Conservation (phyloP, 1,140 invertebrate species). For the Nephila pilipes region DNA sequence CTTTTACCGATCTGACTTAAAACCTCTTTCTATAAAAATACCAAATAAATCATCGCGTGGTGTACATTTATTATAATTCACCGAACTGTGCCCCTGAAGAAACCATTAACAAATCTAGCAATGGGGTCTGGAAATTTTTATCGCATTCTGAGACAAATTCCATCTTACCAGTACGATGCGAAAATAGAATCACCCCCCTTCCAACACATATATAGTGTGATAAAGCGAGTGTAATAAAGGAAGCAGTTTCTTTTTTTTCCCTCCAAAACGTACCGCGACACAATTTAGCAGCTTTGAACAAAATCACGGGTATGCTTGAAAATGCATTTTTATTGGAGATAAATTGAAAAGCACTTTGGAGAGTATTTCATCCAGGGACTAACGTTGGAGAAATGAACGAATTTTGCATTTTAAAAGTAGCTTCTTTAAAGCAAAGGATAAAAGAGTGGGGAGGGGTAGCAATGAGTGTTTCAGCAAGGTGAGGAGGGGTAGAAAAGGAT, state of each 20-base stretch:
- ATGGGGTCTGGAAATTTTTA: constrained; percentile 2
- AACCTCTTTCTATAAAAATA: neutral
- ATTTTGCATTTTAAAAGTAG: constrained; percentile 33
- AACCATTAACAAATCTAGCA: constrained; percentile 6
- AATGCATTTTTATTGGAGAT: constrained; percentile 49
- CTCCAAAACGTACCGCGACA: neutral
- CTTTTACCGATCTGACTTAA: neutral
- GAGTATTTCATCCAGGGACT: neutral
- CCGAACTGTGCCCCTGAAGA: constrained; percentile 6
- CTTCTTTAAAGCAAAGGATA: neutral
- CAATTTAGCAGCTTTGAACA: neutral
- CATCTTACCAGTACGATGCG: neutral
- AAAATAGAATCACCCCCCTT: neutral
- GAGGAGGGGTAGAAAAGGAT: neutral
- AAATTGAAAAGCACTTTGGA: constrained; percentile 45
- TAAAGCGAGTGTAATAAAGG: constrained; percentile 7
- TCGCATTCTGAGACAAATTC: constrained; percentile 23
- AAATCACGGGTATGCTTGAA: constrained; percentile 15
- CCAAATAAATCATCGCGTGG: neutral
- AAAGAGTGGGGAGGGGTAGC: neutral
- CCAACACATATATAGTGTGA: neutral
- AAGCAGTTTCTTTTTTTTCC: neutral
- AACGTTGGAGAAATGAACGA: neutral
- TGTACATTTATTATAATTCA: neutral
- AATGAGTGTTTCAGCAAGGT: neutral